A percentile compares a stretch with the other conserved stretches of the same genome.
phyloP scores from a whole-genome alignment of 2,888 invertebrate species.

The Drosophila suboccidentalis region DNA sequence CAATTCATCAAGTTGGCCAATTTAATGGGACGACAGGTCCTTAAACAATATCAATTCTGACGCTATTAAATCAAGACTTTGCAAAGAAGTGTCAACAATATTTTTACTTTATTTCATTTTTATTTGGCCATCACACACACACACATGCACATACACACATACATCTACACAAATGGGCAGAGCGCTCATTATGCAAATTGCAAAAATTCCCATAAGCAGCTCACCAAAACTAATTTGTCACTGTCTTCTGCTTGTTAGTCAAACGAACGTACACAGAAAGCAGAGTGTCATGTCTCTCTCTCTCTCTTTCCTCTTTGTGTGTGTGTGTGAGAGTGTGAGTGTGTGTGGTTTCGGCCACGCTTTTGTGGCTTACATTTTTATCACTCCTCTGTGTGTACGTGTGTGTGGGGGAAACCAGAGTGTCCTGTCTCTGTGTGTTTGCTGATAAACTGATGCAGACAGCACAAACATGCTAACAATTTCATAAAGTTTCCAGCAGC shows the following conservation, averaged over 20 bases:
- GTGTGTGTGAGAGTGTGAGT: constrained; percentile 14
- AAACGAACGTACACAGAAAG: constrained; percentile 57
- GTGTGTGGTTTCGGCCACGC: constrained; percentile 51
- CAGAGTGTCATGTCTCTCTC: constrained; percentile 34
- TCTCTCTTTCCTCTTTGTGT: background rate
- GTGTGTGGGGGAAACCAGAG: constrained; percentile 6
- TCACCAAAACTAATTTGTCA: constrained; percentile 81
- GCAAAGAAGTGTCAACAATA: constrained; percentile 76
- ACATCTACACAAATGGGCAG: constrained; percentile 8
- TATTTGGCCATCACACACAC: constrained; percentile 47
- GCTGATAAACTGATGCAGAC: constrained; percentile 65
- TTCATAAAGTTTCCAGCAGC: constrained; percentile 65
- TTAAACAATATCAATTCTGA: constrained; percentile 45
- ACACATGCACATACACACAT: background rate
- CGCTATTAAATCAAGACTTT: constrained; percentile 56
- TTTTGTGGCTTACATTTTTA: constrained; percentile 79
- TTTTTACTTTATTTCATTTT: constrained; percentile 69
- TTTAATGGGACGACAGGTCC: constrained; percentile 28
- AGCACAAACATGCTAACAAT: constrained; percentile 65
- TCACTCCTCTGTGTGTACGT: constrained; percentile 59
- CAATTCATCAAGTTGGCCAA: constrained; percentile 65
- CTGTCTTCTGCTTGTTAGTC: constrained; percentile 81
- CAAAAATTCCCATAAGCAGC: constrained; percentile 80
- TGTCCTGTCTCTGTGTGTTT: constrained; percentile 42
- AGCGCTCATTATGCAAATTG: constrained; percentile 79